Conservation (phyloP, 2,797 vertebrate species). For the Microctenopoma stevenorrisi region DNA sequence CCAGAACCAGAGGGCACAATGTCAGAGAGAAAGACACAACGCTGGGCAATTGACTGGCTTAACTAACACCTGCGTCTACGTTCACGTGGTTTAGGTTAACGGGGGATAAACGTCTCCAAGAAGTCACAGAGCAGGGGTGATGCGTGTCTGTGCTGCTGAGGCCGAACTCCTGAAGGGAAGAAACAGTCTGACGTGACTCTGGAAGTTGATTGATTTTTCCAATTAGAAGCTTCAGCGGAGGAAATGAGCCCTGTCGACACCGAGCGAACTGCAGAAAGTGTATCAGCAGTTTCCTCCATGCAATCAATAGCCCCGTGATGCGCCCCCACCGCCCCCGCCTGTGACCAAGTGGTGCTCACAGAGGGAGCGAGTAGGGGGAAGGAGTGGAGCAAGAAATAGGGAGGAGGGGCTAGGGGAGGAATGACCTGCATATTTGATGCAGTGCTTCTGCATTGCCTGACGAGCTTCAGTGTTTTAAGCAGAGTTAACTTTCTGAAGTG, state of each 20-base stretch:
- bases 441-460: constrained; percentile 45
- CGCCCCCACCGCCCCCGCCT: constrained; percentile 16
- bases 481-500: constrained; percentile 8
- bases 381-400: constrained; percentile 36
- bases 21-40: constrained; percentile 59
- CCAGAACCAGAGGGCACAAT: constrained; percentile 54
- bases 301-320: constrained; percentile 68
- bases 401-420: constrained; percentile 54
- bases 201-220: constrained; percentile 51
- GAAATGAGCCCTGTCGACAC: constrained; percentile 62
- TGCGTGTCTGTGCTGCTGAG: neutral
- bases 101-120: constrained; percentile 33
- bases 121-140: constrained; percentile 21
- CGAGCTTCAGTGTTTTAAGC: constrained; percentile 10
- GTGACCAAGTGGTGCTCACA: constrained; percentile 42
- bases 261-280: constrained; percentile 57
- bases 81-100: constrained; percentile 44
- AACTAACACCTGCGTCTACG: constrained; percentile 65
- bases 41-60: constrained; percentile 55
- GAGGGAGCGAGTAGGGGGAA: constrained; percentile 67
- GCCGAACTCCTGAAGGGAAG: constrained; percentile 8
- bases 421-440: constrained; percentile 65
- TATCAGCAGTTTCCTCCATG: constrained; percentile 67
- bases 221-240: constrained; percentile 56
- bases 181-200: constrained; percentile 32